Evolutionary conservation across 2,888 invertebrate genomes (phyloP).

Genomic region (Agrotis puta): DNA sequence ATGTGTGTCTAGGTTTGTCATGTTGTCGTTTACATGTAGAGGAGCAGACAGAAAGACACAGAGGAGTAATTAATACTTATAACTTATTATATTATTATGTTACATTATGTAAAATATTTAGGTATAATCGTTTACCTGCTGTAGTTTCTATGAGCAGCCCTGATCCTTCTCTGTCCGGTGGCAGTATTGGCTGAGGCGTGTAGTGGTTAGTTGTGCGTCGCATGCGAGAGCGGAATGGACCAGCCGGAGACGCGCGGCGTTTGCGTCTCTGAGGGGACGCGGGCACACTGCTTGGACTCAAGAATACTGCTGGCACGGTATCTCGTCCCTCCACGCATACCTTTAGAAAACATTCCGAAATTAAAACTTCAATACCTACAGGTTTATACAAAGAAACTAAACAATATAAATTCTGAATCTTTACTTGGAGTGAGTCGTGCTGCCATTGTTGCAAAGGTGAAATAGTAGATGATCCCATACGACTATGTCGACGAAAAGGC

Average conservation of each 20-base stretch:
- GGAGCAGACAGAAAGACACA: not conserved
- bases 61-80: not conserved
- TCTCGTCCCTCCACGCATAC: slow-evolving; percentile 92
- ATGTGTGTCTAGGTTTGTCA: not conserved
- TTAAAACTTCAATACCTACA: not conserved
- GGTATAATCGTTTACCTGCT: slow-evolving; percentile 71
- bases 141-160: slow-evolving; percentile 94
- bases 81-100: not conserved
- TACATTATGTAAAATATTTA: not conserved
- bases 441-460: slow-evolving; percentile 85
- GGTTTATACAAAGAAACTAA: not conserved
- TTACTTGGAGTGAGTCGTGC: slow-evolving; percentile 85
- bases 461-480: slow-evolving; percentile 73
- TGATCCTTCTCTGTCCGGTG: slow-evolving; percentile 96
- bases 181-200: slow-evolving; percentile 98
- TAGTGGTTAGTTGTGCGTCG: slow-evolving; percentile 91
- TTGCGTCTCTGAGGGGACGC: slow-evolving; percentile 92
- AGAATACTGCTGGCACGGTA: slow-evolving; percentile 94
- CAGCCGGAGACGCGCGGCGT: slow-evolving; percentile 92
- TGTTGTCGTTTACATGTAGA: not conserved
- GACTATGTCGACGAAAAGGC: slow-evolving; percentile 79
- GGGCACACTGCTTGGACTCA: slow-evolving; percentile 94
- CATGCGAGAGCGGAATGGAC: slow-evolving; percentile 89
- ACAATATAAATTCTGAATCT: not conserved
- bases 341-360: slow-evolving; percentile 64